phyloP scores from a whole-genome alignment of 2,888 invertebrate species.

The Trachelus tabidus region DNA sequence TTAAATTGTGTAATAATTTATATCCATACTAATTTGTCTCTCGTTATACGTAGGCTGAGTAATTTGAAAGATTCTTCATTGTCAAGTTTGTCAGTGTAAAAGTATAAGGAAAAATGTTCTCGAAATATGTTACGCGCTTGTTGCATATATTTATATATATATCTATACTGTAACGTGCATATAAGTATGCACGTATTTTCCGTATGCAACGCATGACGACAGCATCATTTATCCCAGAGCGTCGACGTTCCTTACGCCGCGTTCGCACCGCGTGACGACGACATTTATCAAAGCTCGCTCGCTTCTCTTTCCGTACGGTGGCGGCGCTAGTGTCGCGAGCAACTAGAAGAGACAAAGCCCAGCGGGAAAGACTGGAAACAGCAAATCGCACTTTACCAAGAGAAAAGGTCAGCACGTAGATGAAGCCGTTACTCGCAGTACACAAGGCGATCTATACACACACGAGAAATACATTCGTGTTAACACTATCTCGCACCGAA shows the following conservation, averaged over 20 bases:
- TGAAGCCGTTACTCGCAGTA: not conserved
- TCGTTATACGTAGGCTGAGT: not conserved
- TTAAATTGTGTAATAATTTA: not conserved
- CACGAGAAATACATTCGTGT: not conserved
- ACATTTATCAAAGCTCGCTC: not conserved
- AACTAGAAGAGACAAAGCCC: not conserved
- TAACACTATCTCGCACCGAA: not conserved
- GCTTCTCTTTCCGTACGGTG: not conserved
- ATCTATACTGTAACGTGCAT: not conserved
- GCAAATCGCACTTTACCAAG: conserved; percentile 1
- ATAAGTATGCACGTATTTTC: not conserved
- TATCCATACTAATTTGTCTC: not conserved
- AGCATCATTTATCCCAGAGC: not conserved
- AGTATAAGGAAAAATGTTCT: not conserved
- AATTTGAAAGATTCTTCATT: not conserved
- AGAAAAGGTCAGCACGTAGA: not conserved
- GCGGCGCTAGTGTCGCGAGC: not conserved
- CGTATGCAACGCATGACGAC: not conserved
- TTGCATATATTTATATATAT: not conserved
- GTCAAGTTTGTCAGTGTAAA: not conserved
- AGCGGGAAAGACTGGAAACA: not conserved
- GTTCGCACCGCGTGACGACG: not conserved
- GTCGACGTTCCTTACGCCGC: not conserved
- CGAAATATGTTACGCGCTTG: not conserved
- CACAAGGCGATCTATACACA: not conserved